Evolutionary conservation across 1,140 invertebrate genomes (phyloP), one percentile per base, ranked within the genome.

Genomic region (Drosophila lacertosa): DNA sequence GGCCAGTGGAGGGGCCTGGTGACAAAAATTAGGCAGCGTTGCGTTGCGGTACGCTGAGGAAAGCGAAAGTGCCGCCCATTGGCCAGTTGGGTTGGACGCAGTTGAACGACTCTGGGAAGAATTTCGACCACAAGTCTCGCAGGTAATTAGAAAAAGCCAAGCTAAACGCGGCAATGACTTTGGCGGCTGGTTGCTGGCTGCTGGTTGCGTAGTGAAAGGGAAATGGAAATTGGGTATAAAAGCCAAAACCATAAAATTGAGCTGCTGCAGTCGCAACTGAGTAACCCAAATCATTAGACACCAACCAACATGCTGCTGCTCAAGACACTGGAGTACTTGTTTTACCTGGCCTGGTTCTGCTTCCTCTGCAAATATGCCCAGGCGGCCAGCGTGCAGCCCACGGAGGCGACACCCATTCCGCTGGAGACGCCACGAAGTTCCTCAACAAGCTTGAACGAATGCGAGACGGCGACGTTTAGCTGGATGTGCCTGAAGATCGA

Each of bases 401-500:
- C 78, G 4, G 64, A 78, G 18, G 33, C 77, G 4, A 29, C 79
- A 0, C 11, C 44, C 4, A n/a, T 24, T 3, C 15, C 40, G 2
- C 18, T 54, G 26, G 77, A 78, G 35, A 73, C 77, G 3, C 15
- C 26, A 9, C 5, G 40, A 33, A 16, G 29, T 20, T 7, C 53
- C 62, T 60, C 22, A 2, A n/a, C 16, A n/a, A 72, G 44, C 22
- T 58, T 77, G 7, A 82, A 58, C 15, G 94, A 95, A 74, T 97
- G 96, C 77, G 91, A 93, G 16, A 24, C 59, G 0, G 94, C 94
- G 4, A 93, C 93, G 0, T 96, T 96, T 74, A 96, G 95, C 91
- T 92, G 94, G 5, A 95, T 95, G 24, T 97, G 96, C 78, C 91
- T 96, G 10, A 96, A 96, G 89, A 92, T 97, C 45, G 95, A 96